Evolutionary conservation across 1,140 invertebrate species (phyloP), one percentile per base, ranked within the genome.

Genomic region (Plodia interpunctella): DNA sequence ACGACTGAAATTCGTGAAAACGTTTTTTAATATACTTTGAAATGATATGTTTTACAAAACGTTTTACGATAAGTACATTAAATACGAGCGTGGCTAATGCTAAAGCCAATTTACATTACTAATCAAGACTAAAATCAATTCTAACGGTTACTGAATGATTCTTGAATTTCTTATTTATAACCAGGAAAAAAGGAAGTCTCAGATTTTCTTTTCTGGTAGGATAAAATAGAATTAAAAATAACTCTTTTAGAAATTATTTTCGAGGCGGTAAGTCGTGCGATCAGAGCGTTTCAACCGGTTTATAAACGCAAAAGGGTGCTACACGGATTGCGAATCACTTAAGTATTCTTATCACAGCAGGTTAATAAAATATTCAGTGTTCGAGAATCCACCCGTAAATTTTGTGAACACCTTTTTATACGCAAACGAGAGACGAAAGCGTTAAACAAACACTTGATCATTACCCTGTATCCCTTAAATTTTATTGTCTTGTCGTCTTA

Each of bases 331-430:
- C 55, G 55, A 55, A 60, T 62, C 63, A 38, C 65, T 76, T 65
- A 66, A 69, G 62, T 64, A 71, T 72, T 72, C 67, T 68, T 71
- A 71, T 70, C 61, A 72, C 58, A 59, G 67, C 56, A 65, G 61
- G 61, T 69, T 72, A 70, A 65, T 75, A 75, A 73, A 71, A 74
- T 76, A 76, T 76, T 74, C 66, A 72, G 64, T 62, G 63, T 64
- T 53, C 25, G 28, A 61, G 54, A 28, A 60, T 62, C 28, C 44
- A 59, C 49, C 57, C 32, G 63, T 55, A 62, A 70, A 66, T 66
- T 69, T 63, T 60, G 52, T 44, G 56, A 44, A 57, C 49, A n/a
- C 11, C 50, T 28, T 62, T n/a, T 51, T 57, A 38, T 54, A 11
- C 50, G 15, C 18, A 53, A 52, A 35, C 51, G 51, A 25, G 32